Evolutionary conservation across 2,797 vertebrate genomes (phyloP).

Genomic region (Lateolabrax maculatus): DNA sequence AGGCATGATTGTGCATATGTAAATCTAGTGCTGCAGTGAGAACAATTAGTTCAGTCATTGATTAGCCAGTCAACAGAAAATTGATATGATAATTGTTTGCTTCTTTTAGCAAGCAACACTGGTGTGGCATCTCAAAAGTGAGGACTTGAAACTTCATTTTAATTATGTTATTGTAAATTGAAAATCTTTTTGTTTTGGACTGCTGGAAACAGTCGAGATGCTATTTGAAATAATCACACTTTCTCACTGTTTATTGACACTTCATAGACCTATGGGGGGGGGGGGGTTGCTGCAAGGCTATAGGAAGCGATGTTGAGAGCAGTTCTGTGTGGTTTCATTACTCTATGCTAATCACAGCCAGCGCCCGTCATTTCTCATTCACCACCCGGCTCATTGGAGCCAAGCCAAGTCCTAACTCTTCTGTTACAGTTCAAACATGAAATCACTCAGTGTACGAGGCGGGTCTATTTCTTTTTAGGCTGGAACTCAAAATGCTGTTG

Average conservation of each 20-base stretch:
- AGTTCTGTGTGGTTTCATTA: constrained; percentile 55
- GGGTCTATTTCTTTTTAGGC: neutral
- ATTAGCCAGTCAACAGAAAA: neutral
- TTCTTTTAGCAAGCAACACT: neutral
- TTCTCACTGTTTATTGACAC: neutral
- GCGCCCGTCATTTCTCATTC: constrained; percentile 61
- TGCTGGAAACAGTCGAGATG: neutral
- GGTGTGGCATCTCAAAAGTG: neutral
- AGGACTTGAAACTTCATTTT: neutral
- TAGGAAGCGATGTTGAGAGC: constrained; percentile 12
- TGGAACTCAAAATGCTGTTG: constrained; percentile 40
- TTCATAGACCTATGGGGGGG: neutral
- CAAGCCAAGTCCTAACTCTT: constrained; percentile 49
- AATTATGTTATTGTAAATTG: neutral
- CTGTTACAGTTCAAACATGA: constrained; percentile 52
- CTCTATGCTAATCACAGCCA: constrained; percentile 66
- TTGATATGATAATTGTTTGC: neutral
- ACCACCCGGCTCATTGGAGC: constrained; percentile 44
- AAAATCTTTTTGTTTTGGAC: neutral
- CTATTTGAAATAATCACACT: neutral
- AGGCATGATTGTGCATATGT: neutral
- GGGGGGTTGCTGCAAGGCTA: neutral
- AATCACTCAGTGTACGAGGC: constrained; percentile 22
- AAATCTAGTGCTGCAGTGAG: neutral
- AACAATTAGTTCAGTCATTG: neutral